Percentiles rank a stretch among this genome's conserved stretches.
Conservation (phyloP, 2,797 vertebrate genomes). For the Remorina albescens region DNA sequence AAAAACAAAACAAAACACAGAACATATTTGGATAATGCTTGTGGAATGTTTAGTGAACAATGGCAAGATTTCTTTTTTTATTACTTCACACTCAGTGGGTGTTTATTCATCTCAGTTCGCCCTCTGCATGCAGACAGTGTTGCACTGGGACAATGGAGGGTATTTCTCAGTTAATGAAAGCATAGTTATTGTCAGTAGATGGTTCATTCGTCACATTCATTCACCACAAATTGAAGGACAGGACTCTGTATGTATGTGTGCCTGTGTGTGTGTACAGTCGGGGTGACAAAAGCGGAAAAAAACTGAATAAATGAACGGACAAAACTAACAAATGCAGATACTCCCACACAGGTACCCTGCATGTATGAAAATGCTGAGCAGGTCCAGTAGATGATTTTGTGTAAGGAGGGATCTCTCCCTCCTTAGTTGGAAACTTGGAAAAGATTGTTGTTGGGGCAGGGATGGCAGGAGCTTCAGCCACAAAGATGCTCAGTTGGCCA, state of each 20-base stretch:
- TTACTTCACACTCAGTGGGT: conserved; percentile 41
- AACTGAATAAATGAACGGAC: too few species aligned
- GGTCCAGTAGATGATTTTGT: too few species aligned
- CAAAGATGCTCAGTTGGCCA: too few species aligned
- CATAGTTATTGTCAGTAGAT: conserved; percentile 48
- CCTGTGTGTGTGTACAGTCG: neutral
- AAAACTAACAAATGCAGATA: too few species aligned
- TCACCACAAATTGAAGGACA: conserved; percentile 57
- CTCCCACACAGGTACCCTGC: too few species aligned
- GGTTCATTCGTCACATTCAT: conserved; percentile 57
- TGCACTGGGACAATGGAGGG: conserved; percentile 50
- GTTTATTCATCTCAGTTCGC: conserved; percentile 53
- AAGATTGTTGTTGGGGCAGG: too few species aligned
- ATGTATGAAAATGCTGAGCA: too few species aligned
- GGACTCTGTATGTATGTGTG: neutral
- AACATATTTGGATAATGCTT: conserved; percentile 56
- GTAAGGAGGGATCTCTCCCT: too few species aligned
- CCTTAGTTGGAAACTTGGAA: too few species aligned
- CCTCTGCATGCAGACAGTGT: conserved; percentile 40
- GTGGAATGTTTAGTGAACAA: conserved; percentile 49
- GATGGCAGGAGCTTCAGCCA: too few species aligned
- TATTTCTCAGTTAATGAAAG: conserved; percentile 66
- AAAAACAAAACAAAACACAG: neutral
- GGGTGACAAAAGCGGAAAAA: too few species aligned
- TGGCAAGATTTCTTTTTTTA: conserved; percentile 19